These are phyloP conservation scores for Pseudeuparius sepicola DNA, from an alignment of 2,888 invertebrate genomes.

Conservation along the genomic window DNA sequence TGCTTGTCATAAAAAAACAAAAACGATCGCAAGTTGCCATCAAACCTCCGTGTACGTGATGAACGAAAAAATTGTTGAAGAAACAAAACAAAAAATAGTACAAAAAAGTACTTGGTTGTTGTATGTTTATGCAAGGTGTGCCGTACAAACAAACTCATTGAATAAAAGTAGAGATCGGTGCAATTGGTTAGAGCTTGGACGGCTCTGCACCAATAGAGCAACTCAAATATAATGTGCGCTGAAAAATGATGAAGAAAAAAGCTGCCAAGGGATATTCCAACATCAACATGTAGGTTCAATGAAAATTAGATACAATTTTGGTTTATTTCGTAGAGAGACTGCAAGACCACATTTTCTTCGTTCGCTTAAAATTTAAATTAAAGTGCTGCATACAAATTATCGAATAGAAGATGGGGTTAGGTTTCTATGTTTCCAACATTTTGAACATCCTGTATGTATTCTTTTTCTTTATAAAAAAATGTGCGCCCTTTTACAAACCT, in stretches of 20 bases:
- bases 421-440: too few species aligned
- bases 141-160: conserved; percentile 54
- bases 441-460: too few species aligned
- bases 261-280: conserved; percentile 37
- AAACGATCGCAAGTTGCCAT: conserved; percentile 6
- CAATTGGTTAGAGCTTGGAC: conserved; percentile 33
- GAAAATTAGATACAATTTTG: too few species aligned
- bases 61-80: conserved; percentile 20
- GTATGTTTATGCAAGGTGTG: conserved; percentile 46
- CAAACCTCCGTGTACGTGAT: conserved; percentile 13
- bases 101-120: conserved; percentile 27
- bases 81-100: conserved; percentile 23
- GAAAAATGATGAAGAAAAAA: conserved; percentile 56
- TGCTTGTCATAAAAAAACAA: conserved; percentile 5
- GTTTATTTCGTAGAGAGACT: too few species aligned
- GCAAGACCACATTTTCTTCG: too few species aligned
- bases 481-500: too few species aligned
- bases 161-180: conserved; percentile 40
- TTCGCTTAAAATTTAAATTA: too few species aligned
- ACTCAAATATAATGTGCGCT: conserved; percentile 63
- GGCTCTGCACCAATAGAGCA: conserved; percentile 38
- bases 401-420: too few species aligned
- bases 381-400: too few species aligned
- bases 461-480: too few species aligned
- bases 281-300: too few species aligned